Conservation (phyloP, 2,113 vertebrate genomes). For the Gnathonemus longibarbis region DNA sequence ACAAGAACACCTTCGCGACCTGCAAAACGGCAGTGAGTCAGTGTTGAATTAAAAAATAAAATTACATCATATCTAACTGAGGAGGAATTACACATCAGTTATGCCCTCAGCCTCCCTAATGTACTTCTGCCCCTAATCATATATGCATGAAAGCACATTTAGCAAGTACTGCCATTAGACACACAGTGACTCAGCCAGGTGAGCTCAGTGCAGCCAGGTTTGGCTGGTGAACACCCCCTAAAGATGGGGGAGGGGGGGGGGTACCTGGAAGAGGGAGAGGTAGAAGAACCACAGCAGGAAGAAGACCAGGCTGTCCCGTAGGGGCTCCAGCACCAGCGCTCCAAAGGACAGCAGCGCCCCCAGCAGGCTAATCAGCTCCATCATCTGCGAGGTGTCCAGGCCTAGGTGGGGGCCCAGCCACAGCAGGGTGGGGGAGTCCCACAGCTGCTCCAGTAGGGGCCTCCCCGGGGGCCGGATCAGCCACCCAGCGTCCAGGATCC, state of each 20-base stretch:
- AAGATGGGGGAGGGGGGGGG: neutral
- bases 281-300: constrained; percentile 62
- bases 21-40: constrained; percentile 35
- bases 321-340: constrained; percentile 42
- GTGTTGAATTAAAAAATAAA: neutral
- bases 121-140: neutral
- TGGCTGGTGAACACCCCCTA: neutral
- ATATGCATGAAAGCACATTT: neutral
- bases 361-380: constrained; percentile 70
- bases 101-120: neutral
- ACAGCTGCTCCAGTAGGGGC: constrained; percentile 58
- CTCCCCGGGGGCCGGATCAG: constrained; percentile 50
- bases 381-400: constrained; percentile 62
- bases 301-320: constrained; percentile 60
- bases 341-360: constrained; percentile 53
- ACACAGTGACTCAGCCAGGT: neutral
- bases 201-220: neutral
- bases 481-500: constrained; percentile 61
- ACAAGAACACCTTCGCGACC: constrained; percentile 78
- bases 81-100: neutral
- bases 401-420: constrained; percentile 60
- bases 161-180: neutral
- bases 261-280: constrained; percentile 62
- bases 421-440: constrained; percentile 60
- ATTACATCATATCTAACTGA: neutral